phyloP scores from a whole-genome alignment of 2,113 vertebrate genomes.

The Macrotis lagotis region DNA sequence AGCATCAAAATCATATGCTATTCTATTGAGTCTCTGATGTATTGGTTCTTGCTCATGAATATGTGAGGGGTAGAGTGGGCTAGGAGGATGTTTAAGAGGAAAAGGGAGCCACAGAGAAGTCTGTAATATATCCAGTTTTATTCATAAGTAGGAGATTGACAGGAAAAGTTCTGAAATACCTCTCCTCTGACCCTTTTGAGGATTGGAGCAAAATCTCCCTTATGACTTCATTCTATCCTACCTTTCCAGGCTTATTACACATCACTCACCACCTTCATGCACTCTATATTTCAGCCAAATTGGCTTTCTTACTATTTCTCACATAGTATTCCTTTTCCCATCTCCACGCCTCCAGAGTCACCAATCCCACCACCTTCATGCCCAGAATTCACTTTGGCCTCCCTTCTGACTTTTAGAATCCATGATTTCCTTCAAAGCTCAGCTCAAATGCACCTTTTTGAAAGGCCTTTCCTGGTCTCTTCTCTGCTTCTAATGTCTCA shows the following conservation, averaged over 20 bases:
- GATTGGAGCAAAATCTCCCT: neutral
- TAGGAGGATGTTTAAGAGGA: neutral
- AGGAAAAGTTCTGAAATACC: conserved; percentile 12
- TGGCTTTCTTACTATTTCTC: neutral
- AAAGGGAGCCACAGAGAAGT: neutral
- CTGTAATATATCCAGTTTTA: conserved; percentile 38
- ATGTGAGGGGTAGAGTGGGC: neutral
- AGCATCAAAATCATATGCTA: conserved; percentile 18
- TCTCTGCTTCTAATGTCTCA: neutral
- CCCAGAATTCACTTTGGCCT: neutral
- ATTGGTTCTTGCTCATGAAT: neutral
- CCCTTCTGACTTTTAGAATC: neutral
- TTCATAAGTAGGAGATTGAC: neutral
- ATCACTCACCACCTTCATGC: neutral
- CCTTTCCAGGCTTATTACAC: neutral
- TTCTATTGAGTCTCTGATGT: neutral
- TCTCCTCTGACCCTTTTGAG: neutral
- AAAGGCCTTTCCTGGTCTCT: neutral
- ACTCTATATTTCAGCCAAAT: neutral
- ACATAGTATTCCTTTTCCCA: neutral
- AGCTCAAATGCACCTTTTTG: neutral
- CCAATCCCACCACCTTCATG: neutral
- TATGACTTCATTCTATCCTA: neutral
- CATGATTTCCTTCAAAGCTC: neutral
- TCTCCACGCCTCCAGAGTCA: neutral